Evolutionary conservation across 2,797 vertebrate genomes (phyloP).

Genomic region (Acipenser ruthenus): DNA sequence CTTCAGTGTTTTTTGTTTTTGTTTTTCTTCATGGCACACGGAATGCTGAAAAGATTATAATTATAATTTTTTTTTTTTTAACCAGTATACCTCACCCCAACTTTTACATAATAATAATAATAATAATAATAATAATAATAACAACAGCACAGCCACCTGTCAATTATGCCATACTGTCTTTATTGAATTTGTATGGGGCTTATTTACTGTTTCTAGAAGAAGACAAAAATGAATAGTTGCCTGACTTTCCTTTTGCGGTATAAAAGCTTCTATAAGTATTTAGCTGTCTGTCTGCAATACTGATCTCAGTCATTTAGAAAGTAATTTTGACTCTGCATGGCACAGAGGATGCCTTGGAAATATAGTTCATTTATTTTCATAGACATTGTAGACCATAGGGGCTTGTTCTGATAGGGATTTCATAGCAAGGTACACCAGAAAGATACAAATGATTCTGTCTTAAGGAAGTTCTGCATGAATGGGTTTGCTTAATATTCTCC

Average conservation of each 20-base stretch:
- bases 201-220: slow-evolving; percentile 9
- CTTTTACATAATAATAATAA: too few species aligned
- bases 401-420: slow-evolving; percentile 50
- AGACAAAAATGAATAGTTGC: neutral
- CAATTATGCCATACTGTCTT: too few species aligned
- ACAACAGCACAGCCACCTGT: too few species aligned
- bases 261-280: slow-evolving; percentile 15
- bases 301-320: slow-evolving; percentile 19
- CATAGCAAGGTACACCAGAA: slow-evolving; percentile 18
- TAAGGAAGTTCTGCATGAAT: slow-evolving; percentile 15
- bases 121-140: too few species aligned
- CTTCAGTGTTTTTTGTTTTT: too few species aligned
- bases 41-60: too few species aligned
- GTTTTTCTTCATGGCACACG: too few species aligned
- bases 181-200: neutral
- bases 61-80: too few species aligned
- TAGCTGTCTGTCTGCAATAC: slow-evolving; percentile 24
- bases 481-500: slow-evolving; percentile 10
- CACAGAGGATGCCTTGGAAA: slow-evolving; percentile 16
- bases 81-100: too few species aligned
- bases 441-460: slow-evolving; percentile 15
- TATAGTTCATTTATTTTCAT: slow-evolving; percentile 25
- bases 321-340: slow-evolving; percentile 16
- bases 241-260: slow-evolving; percentile 21
- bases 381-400: slow-evolving; percentile 40